These are phyloP conservation scores for Euwallacea similis DNA, from an alignment of 1,140 invertebrate genomes.

Conservation along the genomic window DNA sequence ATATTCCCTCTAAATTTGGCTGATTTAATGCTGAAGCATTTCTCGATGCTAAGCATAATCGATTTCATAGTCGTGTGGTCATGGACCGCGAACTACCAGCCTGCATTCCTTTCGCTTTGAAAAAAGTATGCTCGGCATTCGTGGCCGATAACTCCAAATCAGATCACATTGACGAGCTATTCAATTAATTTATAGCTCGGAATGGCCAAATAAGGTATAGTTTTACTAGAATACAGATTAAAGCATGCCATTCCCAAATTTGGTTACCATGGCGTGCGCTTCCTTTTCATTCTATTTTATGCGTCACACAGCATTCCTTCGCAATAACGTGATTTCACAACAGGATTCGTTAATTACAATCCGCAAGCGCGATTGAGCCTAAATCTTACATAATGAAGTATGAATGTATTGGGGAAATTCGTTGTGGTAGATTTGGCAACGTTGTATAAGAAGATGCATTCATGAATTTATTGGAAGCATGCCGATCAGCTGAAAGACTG, in stretches of 20 bases:
- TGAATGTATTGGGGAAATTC: not conserved
- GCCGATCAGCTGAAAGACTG: not conserved
- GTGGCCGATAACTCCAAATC: not conserved
- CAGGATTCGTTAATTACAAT: too few species aligned
- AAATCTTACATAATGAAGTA: not conserved
- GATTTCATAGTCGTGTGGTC: too few species aligned
- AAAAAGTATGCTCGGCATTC: too few species aligned
- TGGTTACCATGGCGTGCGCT: not conserved
- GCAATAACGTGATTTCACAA: not conserved
- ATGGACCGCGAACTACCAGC: too few species aligned
- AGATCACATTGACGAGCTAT: not conserved
- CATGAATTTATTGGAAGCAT: slow-evolving; percentile 1
- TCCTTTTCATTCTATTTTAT: not conserved
- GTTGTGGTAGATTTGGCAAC: not conserved
- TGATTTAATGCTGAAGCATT: too few species aligned
- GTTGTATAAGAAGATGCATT: not conserved
- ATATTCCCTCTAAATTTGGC: too few species aligned
- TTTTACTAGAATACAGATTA: slow-evolving; percentile 1
- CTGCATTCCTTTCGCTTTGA: too few species aligned
- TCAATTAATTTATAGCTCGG: not conserved
- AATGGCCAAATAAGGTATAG: not conserved
- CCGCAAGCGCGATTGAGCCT: not conserved
- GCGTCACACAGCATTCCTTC: not conserved
- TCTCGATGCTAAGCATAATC: too few species aligned
- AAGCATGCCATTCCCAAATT: slow-evolving; percentile 3